A percentile compares a stretch with the other conserved stretches of the same genome.
Evolutionary conservation across 2,113 vertebrate genomes (phyloP).

Genomic region (Scomber scombrus): DNA sequence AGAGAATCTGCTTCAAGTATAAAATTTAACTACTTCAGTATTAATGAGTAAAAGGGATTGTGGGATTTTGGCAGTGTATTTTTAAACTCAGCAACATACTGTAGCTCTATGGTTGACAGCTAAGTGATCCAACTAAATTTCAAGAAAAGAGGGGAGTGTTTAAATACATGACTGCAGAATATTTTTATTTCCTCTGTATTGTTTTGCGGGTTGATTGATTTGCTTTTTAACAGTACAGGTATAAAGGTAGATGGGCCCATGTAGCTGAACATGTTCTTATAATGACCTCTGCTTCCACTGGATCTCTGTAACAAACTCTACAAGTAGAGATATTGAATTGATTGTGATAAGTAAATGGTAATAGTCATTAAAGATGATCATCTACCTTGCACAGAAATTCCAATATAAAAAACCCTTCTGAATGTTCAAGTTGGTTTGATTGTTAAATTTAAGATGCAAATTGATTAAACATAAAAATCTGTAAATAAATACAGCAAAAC

Average conservation of each 20-base stretch:
- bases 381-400: background rate
- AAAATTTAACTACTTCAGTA: constrained; percentile 8
- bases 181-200: background rate
- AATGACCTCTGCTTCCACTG: background rate
- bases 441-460: constrained; percentile 3
- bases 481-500: background rate
- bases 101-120: background rate
- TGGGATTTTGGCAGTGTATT: background rate
- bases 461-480: background rate
- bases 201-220: no score
- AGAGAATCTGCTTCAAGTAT: constrained; percentile 9
- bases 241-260: no score
- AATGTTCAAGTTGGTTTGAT: background rate
- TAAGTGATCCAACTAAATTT: no score
- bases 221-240: no score
- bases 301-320: background rate
- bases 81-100: background rate
- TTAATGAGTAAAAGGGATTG: constrained; percentile 12
- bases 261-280: background rate
- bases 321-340: no score
- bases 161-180: background rate
- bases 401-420: background rate
- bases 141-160: background rate
- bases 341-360: background rate
- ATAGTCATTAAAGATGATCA: no score